Conservation (phyloP, 2,888 invertebrate genomes). For the Pachycephus smyrnensis region DNA sequence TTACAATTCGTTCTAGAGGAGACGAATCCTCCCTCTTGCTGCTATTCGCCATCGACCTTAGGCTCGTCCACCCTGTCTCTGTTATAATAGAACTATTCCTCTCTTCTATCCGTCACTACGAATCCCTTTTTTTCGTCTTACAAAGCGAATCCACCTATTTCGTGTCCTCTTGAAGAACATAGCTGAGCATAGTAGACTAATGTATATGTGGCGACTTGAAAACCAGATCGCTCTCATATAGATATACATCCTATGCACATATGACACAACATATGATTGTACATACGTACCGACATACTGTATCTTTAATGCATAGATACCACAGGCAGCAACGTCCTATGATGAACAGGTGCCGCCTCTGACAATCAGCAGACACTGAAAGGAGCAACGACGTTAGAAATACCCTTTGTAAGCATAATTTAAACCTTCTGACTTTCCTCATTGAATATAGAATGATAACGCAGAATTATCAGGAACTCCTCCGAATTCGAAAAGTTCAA, state of each 20-base stretch:
- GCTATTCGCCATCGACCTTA: background rate
- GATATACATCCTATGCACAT: background rate
- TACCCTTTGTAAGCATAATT: background rate
- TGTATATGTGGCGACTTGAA: background rate
- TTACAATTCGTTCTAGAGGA: background rate
- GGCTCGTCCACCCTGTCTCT: background rate
- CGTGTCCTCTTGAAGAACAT: background rate
- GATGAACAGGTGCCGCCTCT: background rate
- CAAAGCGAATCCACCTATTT: background rate
- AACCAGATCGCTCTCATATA: background rate
- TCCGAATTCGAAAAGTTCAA: background rate
- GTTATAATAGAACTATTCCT: background rate
- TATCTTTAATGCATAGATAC: background rate
- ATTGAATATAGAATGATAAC: background rate
- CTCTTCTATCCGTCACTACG: background rate
- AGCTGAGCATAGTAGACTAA: background rate
- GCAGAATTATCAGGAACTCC: background rate
- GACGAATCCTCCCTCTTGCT: background rate
- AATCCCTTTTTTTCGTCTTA: background rate
- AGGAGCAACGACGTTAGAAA: background rate
- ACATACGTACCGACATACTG: background rate
- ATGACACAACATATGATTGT: background rate
- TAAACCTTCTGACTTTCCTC: background rate
- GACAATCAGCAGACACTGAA: background rate
- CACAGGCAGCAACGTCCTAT: background rate